These are phyloP conservation scores for Clarias macrocephalus DNA, from an alignment of 2,113 vertebrate species.

Conservation along the genomic window DNA sequence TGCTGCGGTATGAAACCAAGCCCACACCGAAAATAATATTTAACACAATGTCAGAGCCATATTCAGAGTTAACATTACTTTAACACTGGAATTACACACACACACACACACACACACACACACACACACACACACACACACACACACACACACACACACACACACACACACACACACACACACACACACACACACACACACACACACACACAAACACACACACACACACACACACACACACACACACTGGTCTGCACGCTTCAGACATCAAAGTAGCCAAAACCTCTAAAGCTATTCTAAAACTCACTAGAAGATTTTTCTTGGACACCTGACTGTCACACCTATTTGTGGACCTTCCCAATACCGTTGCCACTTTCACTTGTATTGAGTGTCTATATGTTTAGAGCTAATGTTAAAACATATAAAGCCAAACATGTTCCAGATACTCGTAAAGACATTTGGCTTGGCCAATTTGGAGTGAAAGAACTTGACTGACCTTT, in stretches of 20 bases:
- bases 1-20: background rate
- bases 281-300: background rate
- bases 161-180: too few relatives aligned
- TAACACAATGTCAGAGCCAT: background rate
- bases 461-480: background rate
- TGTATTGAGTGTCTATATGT: background rate
- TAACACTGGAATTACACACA: background rate
- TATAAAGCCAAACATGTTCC: background rate
- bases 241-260: too few relatives aligned
- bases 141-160: too few relatives aligned
- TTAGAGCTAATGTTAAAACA: background rate
- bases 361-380: background rate
- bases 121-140: too few relatives aligned
- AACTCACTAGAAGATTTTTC: background rate
- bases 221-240: too few relatives aligned
- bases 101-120: too few relatives aligned
- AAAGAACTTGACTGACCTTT: background rate
- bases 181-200: too few relatives aligned
- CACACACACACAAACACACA: too few relatives aligned
- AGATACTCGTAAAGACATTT: background rate
- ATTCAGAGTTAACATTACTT: background rate
- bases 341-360: background rate
- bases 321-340: background rate
- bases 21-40: background rate
- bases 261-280: background rate